A percentile compares a stretch with the other conserved stretches of the same genome.
Evolutionary conservation across 2,113 vertebrate genomes (phyloP).

Genomic region (Hypocryptadius cinnamomeus): DNA sequence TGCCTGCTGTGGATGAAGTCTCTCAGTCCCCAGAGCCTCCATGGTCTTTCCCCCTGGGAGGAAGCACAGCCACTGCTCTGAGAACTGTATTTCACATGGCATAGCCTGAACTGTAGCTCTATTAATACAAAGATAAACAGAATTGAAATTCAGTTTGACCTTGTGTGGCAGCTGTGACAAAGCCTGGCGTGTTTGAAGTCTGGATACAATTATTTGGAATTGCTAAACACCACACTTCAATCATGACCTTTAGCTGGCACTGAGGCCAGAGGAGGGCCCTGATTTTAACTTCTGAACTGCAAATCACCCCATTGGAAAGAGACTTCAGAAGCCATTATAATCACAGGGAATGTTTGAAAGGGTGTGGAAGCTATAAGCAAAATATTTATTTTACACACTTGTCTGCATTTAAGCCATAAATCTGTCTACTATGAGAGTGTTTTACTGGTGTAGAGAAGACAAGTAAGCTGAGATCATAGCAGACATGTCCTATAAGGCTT

Average conservation of each 20-base stretch:
- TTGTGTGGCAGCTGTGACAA: constrained; percentile 16
- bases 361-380: background rate
- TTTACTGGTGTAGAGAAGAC: constrained; percentile 24
- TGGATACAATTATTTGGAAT: background rate
- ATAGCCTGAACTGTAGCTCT: background rate
- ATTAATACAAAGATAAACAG: constrained; percentile 16
- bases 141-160: constrained; percentile 17
- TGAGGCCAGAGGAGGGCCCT: background rate
- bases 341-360: background rate
- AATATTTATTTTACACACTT: constrained; percentile 48
- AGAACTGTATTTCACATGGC: background rate
- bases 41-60: fast-evolving
- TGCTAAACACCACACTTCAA: background rate
- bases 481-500: constrained; percentile 45
- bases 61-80: background rate
- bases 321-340: background rate
- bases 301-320: background rate
- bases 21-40: background rate
- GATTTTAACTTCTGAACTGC: constrained; percentile 29
- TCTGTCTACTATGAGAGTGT: background rate
- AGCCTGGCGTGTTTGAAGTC: background rate
- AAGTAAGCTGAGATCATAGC: constrained; percentile 54
- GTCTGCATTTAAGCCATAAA: constrained; percentile 31
- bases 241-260: background rate
- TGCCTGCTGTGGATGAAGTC: fast-evolving